A percentile compares a stretch with the other conserved stretches of the same genome.
These are phyloP conservation scores for Jaculus jaculus DNA, from an alignment of 2,113 vertebrate genomes.

Conservation along the genomic window DNA sequence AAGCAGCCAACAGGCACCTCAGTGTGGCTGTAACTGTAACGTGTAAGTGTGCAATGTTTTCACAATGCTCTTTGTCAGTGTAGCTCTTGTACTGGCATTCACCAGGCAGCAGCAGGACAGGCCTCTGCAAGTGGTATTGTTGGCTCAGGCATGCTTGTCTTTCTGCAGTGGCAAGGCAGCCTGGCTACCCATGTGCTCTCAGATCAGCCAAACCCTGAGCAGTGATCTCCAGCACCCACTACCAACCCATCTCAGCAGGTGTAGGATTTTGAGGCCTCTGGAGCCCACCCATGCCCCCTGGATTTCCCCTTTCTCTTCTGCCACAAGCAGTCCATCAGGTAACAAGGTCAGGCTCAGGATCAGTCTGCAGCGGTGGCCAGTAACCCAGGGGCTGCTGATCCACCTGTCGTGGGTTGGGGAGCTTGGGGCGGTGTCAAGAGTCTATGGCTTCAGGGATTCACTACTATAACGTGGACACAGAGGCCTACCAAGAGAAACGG, in stretches of 20 bases:
- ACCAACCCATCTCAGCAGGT: neutral
- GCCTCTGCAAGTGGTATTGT: too few relatives aligned
- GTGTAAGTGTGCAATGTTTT: neutral
- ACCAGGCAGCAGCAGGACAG: neutral
- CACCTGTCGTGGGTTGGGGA: neutral
- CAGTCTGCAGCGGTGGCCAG: too few relatives aligned
- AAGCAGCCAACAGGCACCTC: neutral
- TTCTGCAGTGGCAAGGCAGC: neutral
- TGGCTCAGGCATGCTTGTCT: neutral
- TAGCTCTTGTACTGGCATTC: neutral
- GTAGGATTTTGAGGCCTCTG: neutral
- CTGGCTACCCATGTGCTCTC: neutral
- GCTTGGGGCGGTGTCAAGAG: neutral
- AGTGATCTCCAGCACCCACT: neutral
- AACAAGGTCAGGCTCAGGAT: fast-evolving
- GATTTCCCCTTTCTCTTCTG: neutral
- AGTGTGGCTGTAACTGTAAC: fast-evolving
- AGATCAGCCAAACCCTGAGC: neutral
- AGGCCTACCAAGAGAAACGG: neutral
- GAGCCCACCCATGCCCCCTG: too few relatives aligned
- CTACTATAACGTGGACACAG: neutral
- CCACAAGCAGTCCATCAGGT: neutral
- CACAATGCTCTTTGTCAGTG: fast-evolving
- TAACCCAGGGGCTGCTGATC: neutral
- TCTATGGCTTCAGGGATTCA: neutral